Percentiles rank a stretch among this genome's conserved stretches.
Conservation (phyloP, 2,888 invertebrate species). For the Pristionchus japonicus region DNA sequence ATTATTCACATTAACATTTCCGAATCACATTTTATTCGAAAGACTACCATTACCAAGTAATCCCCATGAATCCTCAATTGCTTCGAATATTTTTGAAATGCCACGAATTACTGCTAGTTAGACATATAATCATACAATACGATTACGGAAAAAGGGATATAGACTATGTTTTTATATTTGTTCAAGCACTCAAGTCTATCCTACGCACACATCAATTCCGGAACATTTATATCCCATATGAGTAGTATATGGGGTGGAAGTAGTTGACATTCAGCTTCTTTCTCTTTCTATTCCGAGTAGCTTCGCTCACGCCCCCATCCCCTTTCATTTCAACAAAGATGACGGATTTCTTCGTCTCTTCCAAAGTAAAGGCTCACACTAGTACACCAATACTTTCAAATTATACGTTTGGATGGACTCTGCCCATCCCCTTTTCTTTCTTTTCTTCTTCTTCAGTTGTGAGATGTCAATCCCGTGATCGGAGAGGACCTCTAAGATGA, state of each 20-base stretch:
- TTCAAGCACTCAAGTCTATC: background rate
- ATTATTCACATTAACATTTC: background rate
- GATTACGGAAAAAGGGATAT: background rate
- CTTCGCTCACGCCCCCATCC: background rate
- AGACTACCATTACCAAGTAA: background rate
- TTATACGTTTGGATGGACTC: no score
- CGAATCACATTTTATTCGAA: background rate
- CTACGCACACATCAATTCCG: background rate
- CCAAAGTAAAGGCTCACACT: background rate
- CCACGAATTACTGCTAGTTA: background rate
- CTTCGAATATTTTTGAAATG: background rate
- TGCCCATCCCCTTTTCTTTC: background rate
- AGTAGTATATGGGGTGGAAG: background rate
- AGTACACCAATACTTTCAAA: background rate
- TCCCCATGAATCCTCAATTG: background rate
- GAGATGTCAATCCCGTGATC: background rate
- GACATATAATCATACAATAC: background rate
- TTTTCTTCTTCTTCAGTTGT: background rate
- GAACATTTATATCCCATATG: background rate
- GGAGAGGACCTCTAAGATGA: background rate
- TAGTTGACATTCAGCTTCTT: background rate
- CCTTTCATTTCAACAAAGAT: constrained; percentile 24
- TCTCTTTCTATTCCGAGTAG: constrained; percentile 5
- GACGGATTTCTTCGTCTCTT: constrained; percentile 4
- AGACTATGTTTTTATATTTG: background rate